Conservation (phyloP, 1,140 invertebrate genomes). For the Leptoteleia sp. region DNA sequence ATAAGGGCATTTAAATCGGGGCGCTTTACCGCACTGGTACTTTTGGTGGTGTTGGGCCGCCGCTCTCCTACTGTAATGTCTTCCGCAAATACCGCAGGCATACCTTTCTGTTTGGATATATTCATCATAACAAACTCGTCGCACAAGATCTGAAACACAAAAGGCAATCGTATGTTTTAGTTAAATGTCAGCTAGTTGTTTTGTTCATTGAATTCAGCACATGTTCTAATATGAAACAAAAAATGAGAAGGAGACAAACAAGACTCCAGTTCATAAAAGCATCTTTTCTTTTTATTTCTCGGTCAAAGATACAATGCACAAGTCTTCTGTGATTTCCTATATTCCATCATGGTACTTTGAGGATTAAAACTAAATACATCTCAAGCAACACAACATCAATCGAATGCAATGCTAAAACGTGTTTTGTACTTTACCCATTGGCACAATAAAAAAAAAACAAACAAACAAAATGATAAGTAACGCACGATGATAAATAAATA, state of each 20-base stretch:
- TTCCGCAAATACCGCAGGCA: slow-evolving; percentile 81
- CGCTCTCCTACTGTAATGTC: slow-evolving; percentile 81
- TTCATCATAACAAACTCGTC: slow-evolving; percentile 10
- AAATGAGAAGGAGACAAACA: slow-evolving; percentile 5
- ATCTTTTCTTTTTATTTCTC: slow-evolving; percentile 18
- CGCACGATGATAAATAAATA: background rate
- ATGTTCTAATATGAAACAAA: background rate
- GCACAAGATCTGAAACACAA: slow-evolving; percentile 65
- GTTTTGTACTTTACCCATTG: slow-evolving; percentile 25
- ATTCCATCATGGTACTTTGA: too few species aligned
- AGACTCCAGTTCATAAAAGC: background rate
- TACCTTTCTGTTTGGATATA: slow-evolving; percentile 12
- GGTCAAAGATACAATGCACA: slow-evolving; percentile 6
- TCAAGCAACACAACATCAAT: slow-evolving; percentile 8
- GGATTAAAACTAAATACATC: slow-evolving; percentile 5
- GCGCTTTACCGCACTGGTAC: slow-evolving; percentile 77
- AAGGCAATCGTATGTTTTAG: slow-evolving; percentile 14
- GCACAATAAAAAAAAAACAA: slow-evolving; percentile 19
- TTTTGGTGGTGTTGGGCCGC: slow-evolving; percentile 78
- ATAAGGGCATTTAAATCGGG: slow-evolving; percentile 76
- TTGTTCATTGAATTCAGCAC: background rate
- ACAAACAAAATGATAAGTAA: background rate
- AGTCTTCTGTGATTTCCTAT: background rate
- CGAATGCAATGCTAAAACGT: background rate
- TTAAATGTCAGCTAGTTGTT: background rate